Conservation (phyloP, 1,140 invertebrate genomes). For the Diorhabda carinulata region DNA sequence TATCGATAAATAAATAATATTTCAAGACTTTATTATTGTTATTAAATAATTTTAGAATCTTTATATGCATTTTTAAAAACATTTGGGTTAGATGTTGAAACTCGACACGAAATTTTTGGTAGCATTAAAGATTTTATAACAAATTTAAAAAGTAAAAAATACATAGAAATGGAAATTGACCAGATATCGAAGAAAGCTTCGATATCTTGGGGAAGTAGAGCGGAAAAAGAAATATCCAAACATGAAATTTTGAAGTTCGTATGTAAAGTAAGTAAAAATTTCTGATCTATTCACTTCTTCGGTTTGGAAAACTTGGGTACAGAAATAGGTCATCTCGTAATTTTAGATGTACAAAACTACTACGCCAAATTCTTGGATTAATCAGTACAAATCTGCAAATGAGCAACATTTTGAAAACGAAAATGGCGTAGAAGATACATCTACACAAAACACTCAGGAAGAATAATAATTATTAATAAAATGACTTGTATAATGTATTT, state of each 20-base stretch:
- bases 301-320: too few species aligned
- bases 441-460: not conserved
- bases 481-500: too few species aligned
- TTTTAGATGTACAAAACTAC: constrained; percentile 30
- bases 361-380: constrained; percentile 32
- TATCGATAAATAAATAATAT: not conserved
- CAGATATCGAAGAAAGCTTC: constrained; percentile 23
- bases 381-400: constrained; percentile 31
- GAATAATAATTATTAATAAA: not conserved
- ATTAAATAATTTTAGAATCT: constrained; percentile 28
- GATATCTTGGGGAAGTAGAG: constrained; percentile 34
- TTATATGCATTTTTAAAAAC: constrained; percentile 36
- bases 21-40: too few species aligned
- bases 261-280: constrained; percentile 30
- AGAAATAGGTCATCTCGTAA: not conserved
- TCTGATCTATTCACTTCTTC: too few species aligned
- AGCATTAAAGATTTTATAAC: constrained; percentile 37
- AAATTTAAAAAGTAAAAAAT: constrained; percentile 33
- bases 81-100: constrained; percentile 32
- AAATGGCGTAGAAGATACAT: not conserved
- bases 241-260: constrained; percentile 36
- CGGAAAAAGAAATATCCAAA: constrained; percentile 39
- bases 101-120: constrained; percentile 35
- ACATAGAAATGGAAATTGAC: constrained; percentile 32
- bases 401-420: constrained; percentile 31